phyloP scores from a whole-genome alignment of 2,113 vertebrate genomes.

The Labeo rohita region DNA sequence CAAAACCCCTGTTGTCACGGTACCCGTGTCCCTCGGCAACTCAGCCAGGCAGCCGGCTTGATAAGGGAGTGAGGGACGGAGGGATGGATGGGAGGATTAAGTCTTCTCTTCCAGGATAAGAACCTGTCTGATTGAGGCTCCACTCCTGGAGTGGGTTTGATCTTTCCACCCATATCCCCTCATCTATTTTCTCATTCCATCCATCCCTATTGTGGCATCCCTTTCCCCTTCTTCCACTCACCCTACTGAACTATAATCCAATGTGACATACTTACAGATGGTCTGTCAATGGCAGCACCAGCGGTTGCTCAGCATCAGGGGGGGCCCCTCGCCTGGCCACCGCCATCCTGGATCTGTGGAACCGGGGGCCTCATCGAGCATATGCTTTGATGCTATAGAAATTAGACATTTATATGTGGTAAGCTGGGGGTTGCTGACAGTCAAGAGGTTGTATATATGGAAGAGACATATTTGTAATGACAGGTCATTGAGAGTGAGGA shows the following conservation, averaged over 20 bases:
- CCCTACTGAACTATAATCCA: conserved; percentile 74
- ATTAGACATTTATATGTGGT: conserved; percentile 39
- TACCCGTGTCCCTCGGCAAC: conserved; percentile 64
- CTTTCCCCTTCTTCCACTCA: conserved; percentile 52
- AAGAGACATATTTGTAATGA: conserved; percentile 37
- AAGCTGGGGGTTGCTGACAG: conserved; percentile 35
- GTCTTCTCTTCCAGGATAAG: conserved; percentile 72
- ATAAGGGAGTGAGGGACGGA: conserved; percentile 17
- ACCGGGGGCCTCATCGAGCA: conserved; percentile 20
- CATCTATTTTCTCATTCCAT: conserved; percentile 67
- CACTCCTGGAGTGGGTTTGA: conserved; percentile 74
- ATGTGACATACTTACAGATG: conserved; percentile 86
- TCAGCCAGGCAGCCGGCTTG: conserved; percentile 26
- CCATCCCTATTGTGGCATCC: conserved; percentile 73
- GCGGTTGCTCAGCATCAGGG: conserved; percentile 32
- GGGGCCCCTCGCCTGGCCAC: conserved; percentile 73
- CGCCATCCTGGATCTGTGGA: conserved; percentile 45
- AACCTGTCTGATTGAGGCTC: conserved; percentile 70
- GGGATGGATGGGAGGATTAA: conserved; percentile 68
- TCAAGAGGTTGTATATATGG: conserved; percentile 29
- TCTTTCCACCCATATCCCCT: conserved; percentile 62
- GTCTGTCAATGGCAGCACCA: conserved; percentile 41
- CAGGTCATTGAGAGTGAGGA: conserved; percentile 27
- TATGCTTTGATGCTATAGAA: conserved; percentile 48
- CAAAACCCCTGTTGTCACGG: conserved; percentile 70